These are phyloP conservation scores for Rhinogobio ventralis DNA, from an alignment of 2,797 vertebrate genomes.

Conservation along the genomic window DNA sequence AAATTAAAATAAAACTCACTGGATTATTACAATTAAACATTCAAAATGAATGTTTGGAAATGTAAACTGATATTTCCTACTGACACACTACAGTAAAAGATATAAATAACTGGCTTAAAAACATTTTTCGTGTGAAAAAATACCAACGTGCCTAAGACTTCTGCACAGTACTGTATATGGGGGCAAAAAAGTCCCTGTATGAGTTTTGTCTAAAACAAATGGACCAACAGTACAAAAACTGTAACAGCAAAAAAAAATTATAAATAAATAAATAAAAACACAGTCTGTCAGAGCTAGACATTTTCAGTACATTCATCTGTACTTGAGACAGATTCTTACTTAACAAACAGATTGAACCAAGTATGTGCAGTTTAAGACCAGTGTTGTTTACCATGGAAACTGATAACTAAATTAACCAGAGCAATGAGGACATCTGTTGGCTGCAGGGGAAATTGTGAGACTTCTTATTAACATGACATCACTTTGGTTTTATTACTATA, in stretches of 20 bases:
- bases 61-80: too few relatives aligned
- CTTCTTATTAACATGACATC: background rate
- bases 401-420: background rate
- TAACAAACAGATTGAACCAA: background rate
- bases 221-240: background rate
- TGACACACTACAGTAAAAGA: too few relatives aligned
- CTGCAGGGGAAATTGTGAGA: background rate
- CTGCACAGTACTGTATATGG: too few relatives aligned
- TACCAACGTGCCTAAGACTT: too few relatives aligned
- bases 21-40: too few relatives aligned
- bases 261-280: background rate
- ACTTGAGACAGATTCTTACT: background rate
- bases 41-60: too few relatives aligned
- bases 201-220: background rate
- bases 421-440: constrained; percentile 13
- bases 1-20: too few relatives aligned
- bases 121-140: too few relatives aligned
- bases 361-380: background rate
- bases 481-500: background rate
- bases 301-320: background rate
- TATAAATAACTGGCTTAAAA: too few relatives aligned
- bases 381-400: constrained; percentile 2
- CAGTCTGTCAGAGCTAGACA: background rate
- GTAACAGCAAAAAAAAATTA: background rate
- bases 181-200: background rate